Percentiles rank a stretch among this genome's conserved stretches.
Evolutionary conservation across 1,140 invertebrate genomes (phyloP).

Genomic region (Babylonia areolata): DNA sequence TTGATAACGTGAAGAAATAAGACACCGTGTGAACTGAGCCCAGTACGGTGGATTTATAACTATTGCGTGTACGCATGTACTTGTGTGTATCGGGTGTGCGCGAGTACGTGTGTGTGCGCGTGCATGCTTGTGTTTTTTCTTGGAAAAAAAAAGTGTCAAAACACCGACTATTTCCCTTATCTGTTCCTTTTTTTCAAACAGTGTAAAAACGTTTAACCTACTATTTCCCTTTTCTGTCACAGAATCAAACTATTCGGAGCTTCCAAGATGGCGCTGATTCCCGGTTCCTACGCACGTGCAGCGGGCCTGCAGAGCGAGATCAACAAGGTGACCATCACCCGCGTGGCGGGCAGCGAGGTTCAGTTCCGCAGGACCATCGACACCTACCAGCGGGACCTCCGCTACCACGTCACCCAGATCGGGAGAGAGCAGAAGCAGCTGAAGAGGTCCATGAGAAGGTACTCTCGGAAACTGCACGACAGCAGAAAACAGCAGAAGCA

Average conservation of each 20-base stretch:
- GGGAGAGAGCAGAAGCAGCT: constrained; percentile 50
- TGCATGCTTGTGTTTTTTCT: too few species aligned
- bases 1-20: too few species aligned
- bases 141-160: too few species aligned
- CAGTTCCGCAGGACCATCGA: constrained; percentile 52
- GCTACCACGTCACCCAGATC: constrained; percentile 49
- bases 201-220: too few species aligned
- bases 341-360: constrained; percentile 57
- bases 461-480: constrained; percentile 47
- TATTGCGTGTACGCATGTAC: too few species aligned
- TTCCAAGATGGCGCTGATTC: constrained; percentile 51
- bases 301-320: constrained; percentile 59
- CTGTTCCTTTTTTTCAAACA: too few species aligned
- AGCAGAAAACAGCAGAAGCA: constrained; percentile 38
- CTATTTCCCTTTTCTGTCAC: not conserved
- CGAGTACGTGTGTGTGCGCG: too few species aligned
- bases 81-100: too few species aligned
- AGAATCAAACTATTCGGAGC: constrained; percentile 34
- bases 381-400: constrained; percentile 53
- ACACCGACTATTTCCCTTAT: too few species aligned
- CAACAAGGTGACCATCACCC: constrained; percentile 55
- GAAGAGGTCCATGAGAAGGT: constrained; percentile 46
- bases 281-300: constrained; percentile 53
- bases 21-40: too few species aligned
- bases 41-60: too few species aligned